Evolutionary conservation across 2,888 invertebrate species (phyloP), one percentile per base, ranked within the genome.

Genomic region (Polymixis flavicincta): DNA sequence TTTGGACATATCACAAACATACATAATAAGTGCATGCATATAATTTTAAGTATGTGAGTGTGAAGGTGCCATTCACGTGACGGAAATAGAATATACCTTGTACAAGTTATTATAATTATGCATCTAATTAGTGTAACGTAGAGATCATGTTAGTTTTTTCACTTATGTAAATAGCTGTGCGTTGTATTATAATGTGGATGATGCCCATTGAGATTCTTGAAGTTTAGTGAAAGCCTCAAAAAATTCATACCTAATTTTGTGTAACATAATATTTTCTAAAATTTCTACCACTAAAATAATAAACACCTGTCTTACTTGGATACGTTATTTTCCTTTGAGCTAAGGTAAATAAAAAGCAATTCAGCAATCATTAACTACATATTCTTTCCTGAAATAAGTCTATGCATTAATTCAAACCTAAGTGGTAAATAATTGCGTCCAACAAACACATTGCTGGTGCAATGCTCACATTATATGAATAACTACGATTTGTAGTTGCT

Each of bases 51-150:
- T 32, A 65, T 17, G 22, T 17, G 69, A 60, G 54, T 32, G 4
- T 70, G 74, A 68, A 57, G 68, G 64, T 76, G 82, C 57, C 66
- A 66, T 59, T 76, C 55, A 52, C 13, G 59, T 60, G 82, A 70
- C 82, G 82, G 82, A 82, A 77, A 73, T 67, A 45, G 45, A 76
- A 68, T 55, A n/a, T 54, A 61, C 42, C 42, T 45, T 2, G 37
- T 64, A 70, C 64, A 77, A 69, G 48, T 60, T 69, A 57, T 68
- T 71, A 8, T 59, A 60, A 65, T 48, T 48, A 72, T 57, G 59
- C 37, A 50, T 50, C 63, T 73, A 32, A 74, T 78, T 60, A 82
- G 59, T 64, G 28, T 54, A 22, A 32, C 37, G n/a, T 19, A 66
- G 17, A 54, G 50, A 69, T 71, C 66, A 66, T 69, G 71, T 76